Base-by-base conservation (phyloP, 2,888 invertebrate species). In the Coelinius sp. region DNA sequence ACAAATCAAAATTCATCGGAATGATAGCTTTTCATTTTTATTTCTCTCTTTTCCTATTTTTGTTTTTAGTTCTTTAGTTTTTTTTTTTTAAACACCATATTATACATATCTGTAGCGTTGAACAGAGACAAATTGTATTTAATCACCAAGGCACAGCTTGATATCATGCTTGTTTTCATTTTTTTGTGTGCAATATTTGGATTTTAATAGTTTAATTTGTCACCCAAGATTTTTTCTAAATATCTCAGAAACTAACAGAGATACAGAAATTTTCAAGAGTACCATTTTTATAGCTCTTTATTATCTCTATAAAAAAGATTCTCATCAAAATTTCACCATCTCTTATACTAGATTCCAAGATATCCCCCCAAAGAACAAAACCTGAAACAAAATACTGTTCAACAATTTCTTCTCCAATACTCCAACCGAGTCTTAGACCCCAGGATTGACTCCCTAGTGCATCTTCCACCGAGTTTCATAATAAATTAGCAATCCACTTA, bases 21-120 rank as follows among this genome's bases (percentile, higher is more conserved):
- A 24, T 53, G 64, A 41, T 41, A 76, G 24, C 62, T 69, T 59
- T 76, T n/a, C 68, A 68, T 75, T 68, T 69, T 71, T 65, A 72
- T 71, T 68, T 64, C 56, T 35, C 41, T 69, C 71, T 73, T 67
- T 20, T 31, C 67, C 68, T 49, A 5, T 17, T 78, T 66, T 74
- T 65, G 66, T 66, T 63, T 68, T 56, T 59, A 8, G 46, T 59
- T 41, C 20, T 20, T 63, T 35, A 64, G 35, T 74, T 62, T 70
- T 56, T 56, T 7, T n/a, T n/a, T n/a, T n/a, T n/a, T n/a, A n/a
- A n/a, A n/a, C n/a, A n/a, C n/a, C n/a, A n/a, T n/a, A n/a, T n/a
- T 41, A 17, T 10, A 52, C 41, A 56, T 52, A 24, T 69, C 64
- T 31, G 49, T 56, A 63, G 63, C 38, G 35, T 35, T 27, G 7